Conservation (phyloP, 2,113 vertebrate species). For the Oenanthe oenanthe region DNA sequence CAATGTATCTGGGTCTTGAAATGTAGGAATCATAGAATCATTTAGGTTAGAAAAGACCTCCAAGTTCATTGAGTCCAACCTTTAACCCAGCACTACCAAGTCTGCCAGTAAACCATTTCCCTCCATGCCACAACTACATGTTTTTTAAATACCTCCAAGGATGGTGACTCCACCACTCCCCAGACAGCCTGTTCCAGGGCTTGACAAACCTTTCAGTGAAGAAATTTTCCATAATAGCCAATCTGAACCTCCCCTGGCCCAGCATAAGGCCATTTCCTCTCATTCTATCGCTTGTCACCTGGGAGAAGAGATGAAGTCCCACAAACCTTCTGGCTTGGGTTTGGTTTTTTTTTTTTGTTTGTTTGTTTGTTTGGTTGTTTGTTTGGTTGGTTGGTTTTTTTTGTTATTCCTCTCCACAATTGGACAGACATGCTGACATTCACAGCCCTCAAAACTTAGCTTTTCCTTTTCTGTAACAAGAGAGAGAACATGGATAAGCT, state of each 20-base stretch:
- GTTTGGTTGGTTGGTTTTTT: too few relatives aligned
- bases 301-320: not conserved
- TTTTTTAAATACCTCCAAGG: not conserved
- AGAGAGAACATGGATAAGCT: not conserved
- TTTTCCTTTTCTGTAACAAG: not conserved
- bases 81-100: not conserved
- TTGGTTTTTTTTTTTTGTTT: not conserved
- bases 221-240: not conserved
- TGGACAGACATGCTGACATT: not conserved
- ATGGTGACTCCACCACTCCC: not conserved
- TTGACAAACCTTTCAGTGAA: not conserved
- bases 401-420: too few relatives aligned
- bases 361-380: too few relatives aligned
- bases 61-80: not conserved
- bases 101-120: not conserved
- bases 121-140: rapidly evolving
- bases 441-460: not conserved
- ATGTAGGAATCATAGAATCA: not conserved
- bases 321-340: not conserved
- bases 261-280: not conserved
- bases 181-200: not conserved
- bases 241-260: not conserved
- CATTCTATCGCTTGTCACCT: not conserved
- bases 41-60: not conserved
- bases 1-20: not conserved